phyloP scores from a whole-genome alignment of 2,888 invertebrate species.

The Acanthosepion esculentum region DNA sequence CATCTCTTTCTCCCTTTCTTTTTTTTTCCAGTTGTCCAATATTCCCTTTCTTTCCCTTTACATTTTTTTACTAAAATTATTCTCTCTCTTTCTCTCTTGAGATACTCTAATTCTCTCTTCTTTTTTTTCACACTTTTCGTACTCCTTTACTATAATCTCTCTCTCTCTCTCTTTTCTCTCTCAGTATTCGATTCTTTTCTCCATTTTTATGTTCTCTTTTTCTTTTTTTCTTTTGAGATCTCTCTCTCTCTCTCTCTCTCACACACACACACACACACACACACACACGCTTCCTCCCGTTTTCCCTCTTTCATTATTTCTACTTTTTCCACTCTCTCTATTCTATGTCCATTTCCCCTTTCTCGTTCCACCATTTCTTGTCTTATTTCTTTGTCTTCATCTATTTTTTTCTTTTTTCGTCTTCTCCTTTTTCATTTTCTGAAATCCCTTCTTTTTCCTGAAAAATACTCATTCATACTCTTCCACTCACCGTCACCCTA shows the following conservation, averaged over 20 bases:
- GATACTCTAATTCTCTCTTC: background rate
- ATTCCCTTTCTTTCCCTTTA: too few species aligned
- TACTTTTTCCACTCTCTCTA: background rate
- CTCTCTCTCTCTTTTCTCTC: background rate
- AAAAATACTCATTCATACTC: too few species aligned
- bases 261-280: too few species aligned
- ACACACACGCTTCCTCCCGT: background rate
- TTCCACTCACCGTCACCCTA: background rate
- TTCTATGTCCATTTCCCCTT: background rate
- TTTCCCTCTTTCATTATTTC: background rate
- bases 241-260: background rate
- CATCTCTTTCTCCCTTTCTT: too few species aligned
- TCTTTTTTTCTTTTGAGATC: background rate
- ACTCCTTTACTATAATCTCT: background rate
- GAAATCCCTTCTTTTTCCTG: too few species aligned
- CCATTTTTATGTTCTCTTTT: background rate
- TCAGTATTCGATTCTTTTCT: background rate
- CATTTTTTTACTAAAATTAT: too few species aligned
- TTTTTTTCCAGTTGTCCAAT: background rate
- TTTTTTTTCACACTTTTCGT: background rate
- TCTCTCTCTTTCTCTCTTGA: background rate
- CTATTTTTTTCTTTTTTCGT: background rate
- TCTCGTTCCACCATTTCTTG: background rate
- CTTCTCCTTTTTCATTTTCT: too few species aligned
- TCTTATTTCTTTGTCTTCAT: background rate